Base-by-base conservation (phyloP, 2,113 vertebrate species). In the Procapra przewalskii region DNA sequence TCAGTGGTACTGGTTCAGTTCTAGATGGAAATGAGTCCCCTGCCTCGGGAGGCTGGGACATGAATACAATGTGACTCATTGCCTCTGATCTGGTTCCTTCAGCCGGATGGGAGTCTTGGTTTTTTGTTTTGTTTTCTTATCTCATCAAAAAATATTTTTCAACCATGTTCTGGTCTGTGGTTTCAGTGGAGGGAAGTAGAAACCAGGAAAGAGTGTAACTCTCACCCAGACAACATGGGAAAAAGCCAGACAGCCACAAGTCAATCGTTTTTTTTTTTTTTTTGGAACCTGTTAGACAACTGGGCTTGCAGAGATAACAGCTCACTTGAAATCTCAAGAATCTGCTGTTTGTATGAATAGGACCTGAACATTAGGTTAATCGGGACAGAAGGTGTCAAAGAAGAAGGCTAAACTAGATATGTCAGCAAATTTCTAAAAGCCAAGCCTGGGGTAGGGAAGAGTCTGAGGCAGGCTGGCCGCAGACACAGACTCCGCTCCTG, bases 401-500 rank as follows among this genome's bases (percentile, higher is more conserved):
- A 7, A 29, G 36, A n/a, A 80, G 13, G 36, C 13, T 64, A 67
- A 55, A 55, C 14, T 75, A 29, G 50, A 75, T 55, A 31, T 6
- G n/a, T 83, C 40, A 83, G 52, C n/a, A 83, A 55, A 83, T 83
- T 83, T 54, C n/a, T 55, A 27, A 55, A 16, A 36, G 13, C 15
- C 6, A 40, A 57, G 52, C 27, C 11, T 5, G 11, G n/a, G 52
- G n/a, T 14, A 36, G 3, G 31, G 50, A 55, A 57, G 54, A 54
- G 2, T 14, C 10, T 17, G 23, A 62, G 17, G 25, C 0, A 6
- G 31, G 67, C 52, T 5, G 52, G 10, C 50, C 33, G 0, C 45
- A 59, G 62, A 77, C 5, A 7, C 4, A 23, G 43, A 31, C 21
- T 57, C 17, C 0, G 0, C 12, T 7, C 79, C n/a, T 3, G 14